A percentile compares a stretch with the other conserved stretches of the same genome.
phyloP scores from a whole-genome alignment of 2,113 vertebrate genomes.

The Pandion haliaetus region DNA sequence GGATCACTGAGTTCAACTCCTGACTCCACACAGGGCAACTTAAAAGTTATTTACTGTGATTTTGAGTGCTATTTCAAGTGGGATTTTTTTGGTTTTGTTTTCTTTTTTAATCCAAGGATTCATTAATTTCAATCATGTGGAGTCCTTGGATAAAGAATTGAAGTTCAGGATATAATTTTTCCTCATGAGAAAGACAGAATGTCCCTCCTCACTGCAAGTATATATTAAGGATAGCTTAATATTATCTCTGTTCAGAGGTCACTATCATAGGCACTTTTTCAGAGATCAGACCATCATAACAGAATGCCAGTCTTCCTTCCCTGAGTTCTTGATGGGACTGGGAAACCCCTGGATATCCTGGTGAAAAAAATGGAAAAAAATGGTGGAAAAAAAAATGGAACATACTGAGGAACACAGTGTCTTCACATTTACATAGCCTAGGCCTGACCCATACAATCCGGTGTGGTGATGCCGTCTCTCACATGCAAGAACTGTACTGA shows the following conservation, averaged over 20 bases:
- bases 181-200: neutral
- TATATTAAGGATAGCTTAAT: neutral
- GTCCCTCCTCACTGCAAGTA: neutral
- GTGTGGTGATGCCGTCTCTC: neutral
- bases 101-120: neutral
- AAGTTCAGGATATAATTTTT: neutral
- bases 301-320: neutral
- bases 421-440: neutral
- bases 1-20: neutral
- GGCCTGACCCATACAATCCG: neutral
- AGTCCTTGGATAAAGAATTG: neutral
- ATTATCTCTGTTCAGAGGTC: neutral
- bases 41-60: neutral
- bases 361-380: neutral
- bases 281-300: neutral
- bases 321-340: neutral
- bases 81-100: fast-evolving
- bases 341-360: neutral
- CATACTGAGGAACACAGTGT: neutral
- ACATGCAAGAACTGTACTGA: neutral
- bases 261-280: neutral
- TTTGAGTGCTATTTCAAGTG: neutral
- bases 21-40: neutral
- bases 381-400: neutral
- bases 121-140: neutral